Percentiles rank a stretch among this genome's conserved stretches.
Evolutionary conservation across 2,797 vertebrate species (phyloP).

Genomic region (Antennarius maculatus): DNA sequence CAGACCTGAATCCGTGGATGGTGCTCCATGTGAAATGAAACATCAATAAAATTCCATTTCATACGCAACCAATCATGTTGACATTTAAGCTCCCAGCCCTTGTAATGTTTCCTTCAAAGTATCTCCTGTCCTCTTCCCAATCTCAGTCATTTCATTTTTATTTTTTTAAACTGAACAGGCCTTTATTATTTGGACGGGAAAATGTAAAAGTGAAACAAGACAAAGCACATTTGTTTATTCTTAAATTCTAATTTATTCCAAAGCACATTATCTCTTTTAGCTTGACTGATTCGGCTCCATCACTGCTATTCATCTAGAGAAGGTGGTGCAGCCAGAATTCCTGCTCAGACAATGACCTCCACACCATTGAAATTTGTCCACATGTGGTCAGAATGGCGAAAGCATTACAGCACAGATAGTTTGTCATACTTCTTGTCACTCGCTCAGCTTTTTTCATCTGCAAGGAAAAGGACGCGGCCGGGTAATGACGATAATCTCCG

Average conservation of each 20-base stretch:
- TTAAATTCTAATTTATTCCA: constrained; percentile 10
- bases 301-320: constrained; percentile 56
- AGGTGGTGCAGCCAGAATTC: constrained; percentile 63
- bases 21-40: constrained; percentile 61
- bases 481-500: constrained; percentile 48
- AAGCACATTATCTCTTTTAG: constrained; percentile 34
- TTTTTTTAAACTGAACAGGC: constrained; percentile 4
- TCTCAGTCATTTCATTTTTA: constrained; percentile 1
- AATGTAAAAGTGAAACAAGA: constrained; percentile 1
- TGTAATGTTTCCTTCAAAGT: constrained; percentile 15
- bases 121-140: background rate
- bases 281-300: constrained; percentile 39
- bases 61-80: constrained; percentile 31
- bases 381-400: constrained; percentile 48
- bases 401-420: constrained; percentile 56
- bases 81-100: constrained; percentile 6
- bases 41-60: constrained; percentile 57
- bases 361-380: constrained; percentile 69
- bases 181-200: constrained; percentile 3
- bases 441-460: constrained; percentile 70
- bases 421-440: constrained; percentile 67
- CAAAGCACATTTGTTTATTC: background rate
- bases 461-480: constrained; percentile 60
- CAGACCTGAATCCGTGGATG: constrained; percentile 58
- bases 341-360: constrained; percentile 68